Percentiles rank a stretch among this genome's conserved stretches.
Conservation (phyloP, 2,113 vertebrate species). For the Lamprotornis superbus region DNA sequence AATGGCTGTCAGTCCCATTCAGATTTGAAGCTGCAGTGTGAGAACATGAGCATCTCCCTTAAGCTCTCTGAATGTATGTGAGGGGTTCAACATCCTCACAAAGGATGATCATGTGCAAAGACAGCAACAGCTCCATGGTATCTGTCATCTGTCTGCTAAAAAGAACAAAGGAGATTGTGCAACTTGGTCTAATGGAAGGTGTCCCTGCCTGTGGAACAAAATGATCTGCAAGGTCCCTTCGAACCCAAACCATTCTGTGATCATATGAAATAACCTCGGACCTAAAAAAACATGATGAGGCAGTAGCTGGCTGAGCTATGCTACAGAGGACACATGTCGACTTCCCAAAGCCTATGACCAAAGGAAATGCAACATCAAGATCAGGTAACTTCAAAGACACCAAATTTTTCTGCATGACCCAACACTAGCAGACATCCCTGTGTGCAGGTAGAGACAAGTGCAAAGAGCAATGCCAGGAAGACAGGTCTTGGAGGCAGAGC, state of each 20-base stretch:
- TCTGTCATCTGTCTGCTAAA: not conserved
- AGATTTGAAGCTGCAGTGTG: not conserved
- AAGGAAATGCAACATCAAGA: not conserved
- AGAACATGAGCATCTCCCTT: not conserved
- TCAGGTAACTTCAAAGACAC: not conserved
- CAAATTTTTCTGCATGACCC: not conserved
- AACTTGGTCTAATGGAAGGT: not conserved
- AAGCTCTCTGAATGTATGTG: not conserved
- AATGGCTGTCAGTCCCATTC: not conserved
- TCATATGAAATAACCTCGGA: not conserved
- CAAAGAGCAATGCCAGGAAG: not conserved
- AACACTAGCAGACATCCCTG: not conserved
- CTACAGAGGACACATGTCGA: not conserved
- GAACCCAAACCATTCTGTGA: not conserved
- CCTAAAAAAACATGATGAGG: not conserved
- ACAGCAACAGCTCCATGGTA: not conserved
- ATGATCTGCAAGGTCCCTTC: not conserved
- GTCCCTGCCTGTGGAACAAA: not conserved
- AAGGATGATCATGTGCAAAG: accelerated
- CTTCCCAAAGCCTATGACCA: not conserved
- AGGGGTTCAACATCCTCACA: not conserved
- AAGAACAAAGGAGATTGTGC: not conserved
- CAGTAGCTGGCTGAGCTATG: not conserved
- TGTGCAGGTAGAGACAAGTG: not conserved
- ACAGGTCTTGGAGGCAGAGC: not conserved